phyloP scores from a whole-genome alignment of 1,140 invertebrate genomes.

The Samia ricini region DNA sequence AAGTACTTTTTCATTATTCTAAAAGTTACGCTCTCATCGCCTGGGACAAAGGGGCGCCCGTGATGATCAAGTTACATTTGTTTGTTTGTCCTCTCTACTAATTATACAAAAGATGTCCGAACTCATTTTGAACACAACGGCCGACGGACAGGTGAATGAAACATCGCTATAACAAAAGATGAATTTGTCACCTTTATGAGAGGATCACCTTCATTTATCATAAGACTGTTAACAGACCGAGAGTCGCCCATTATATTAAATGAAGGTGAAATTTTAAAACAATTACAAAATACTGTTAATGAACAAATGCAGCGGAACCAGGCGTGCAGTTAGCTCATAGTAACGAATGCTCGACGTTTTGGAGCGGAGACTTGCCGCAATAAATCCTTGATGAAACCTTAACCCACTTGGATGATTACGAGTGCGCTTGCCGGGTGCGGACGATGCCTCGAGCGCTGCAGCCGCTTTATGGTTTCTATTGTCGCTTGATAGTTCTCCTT shows the following conservation, averaged over 20 bases:
- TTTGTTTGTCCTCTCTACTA: conserved; percentile 48
- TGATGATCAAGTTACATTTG: conserved; percentile 71
- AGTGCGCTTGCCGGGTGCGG: conserved; percentile 54
- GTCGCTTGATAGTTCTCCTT: conserved; percentile 18
- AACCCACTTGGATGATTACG: conserved; percentile 77
- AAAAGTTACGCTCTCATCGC: conserved; percentile 37
- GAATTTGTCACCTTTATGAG: conserved; percentile 14
- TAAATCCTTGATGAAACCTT: conserved; percentile 76
- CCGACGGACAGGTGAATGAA: conserved; percentile 50
- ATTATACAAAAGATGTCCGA: conserved; percentile 67
- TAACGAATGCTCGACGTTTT: conserved; percentile 67
- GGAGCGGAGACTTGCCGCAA: conserved; percentile 76
- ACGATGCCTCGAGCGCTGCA: conserved; percentile 52
- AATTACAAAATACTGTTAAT: conserved; percentile 54
- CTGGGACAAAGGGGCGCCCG: conserved; percentile 55
- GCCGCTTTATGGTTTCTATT: conserved; percentile 47
- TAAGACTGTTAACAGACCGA: conserved; percentile 40
- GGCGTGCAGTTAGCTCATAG: conserved; percentile 69
- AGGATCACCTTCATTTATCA: conserved; percentile 38
- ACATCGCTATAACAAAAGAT: conserved; percentile 16
- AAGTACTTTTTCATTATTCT: conserved; percentile 57
- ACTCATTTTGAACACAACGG: conserved; percentile 45
- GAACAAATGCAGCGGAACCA: conserved; percentile 69
- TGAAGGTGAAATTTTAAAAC: conserved; percentile 26
- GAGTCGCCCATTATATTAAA: conserved; percentile 48